Conservation (phyloP, 2,113 vertebrate genomes). For the Numenius arquata region DNA sequence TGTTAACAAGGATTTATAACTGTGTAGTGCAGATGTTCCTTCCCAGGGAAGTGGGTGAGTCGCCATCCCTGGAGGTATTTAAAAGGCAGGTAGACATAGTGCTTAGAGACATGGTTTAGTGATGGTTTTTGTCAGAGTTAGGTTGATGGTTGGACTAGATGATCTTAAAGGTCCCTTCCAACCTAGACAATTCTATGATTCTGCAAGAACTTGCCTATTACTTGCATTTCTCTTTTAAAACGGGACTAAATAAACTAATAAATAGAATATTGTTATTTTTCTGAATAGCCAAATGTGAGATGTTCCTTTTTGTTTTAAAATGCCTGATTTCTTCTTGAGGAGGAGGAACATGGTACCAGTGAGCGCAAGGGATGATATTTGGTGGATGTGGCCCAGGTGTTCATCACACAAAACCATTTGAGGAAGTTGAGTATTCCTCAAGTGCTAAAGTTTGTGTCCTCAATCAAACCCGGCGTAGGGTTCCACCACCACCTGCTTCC, state of each 20-base stretch:
- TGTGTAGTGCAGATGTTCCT: background rate
- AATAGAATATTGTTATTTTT: background rate
- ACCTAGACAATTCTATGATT: no score
- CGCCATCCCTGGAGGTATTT: no score
- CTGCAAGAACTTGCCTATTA: background rate
- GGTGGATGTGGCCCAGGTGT: background rate
- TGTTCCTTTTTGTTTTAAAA: background rate
- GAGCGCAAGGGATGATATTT: accelerated
- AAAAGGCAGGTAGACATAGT: no score
- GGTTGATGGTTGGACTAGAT: no score
- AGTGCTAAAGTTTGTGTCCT: background rate
- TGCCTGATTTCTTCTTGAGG: background rate
- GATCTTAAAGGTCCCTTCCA: no score
- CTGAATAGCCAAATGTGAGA: background rate
- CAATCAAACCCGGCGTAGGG: background rate
- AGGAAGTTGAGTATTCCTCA: background rate
- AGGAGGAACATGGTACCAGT: background rate
- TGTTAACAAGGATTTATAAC: background rate
- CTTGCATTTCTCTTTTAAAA: background rate
- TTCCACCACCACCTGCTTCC: background rate
- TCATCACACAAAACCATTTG: background rate
- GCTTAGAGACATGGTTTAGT: no score
- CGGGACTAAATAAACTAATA: background rate
- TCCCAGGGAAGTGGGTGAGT: no score
- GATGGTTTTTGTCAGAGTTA: no score